Evolutionary conservation across 2,888 invertebrate genomes (phyloP), one percentile per base, ranked within the genome.

Genomic region (Phalera bucephala): DNA sequence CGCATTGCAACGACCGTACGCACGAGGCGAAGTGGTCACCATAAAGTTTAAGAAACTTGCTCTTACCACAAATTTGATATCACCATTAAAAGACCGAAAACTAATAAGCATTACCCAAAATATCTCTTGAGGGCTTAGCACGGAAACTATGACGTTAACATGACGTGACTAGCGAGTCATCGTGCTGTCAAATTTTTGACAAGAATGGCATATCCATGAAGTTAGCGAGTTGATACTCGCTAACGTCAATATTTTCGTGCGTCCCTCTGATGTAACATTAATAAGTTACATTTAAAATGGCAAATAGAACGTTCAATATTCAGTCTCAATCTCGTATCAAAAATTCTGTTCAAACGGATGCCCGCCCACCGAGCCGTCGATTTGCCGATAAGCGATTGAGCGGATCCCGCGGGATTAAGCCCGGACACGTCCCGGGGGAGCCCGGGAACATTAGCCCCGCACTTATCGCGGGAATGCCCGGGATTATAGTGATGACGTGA

Each of bases 311-410:
- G 21, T 14, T 14, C 14, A 14, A 14, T 6, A 27, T 27, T 27
- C 27, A 27, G 27, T 14, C 14, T 27, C 27, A 27, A 27, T 27
- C 14, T 26, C 13, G 27, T 3, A 14, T 27, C 27, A 21, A 15
- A 21, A 34, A 22, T 22, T 27, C 36, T 31, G 33, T 12, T 39
- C 13, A 21, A 9, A 37, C 39, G 29, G 37, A 44, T 17, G n/a
- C 17, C 36, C 28, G 27, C 12, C 40, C 31, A 36, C 26, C 28
- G 12, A 40, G 28, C 36, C 41, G 55, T 37, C 48, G 50, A 60
- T 60, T 57, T 54, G 60, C 51, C 54, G 60, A 57, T 60, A 57
- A 51, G 45, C 49, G 44, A 47, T 44, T 42, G 52, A 49, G 44
- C 36, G 29, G 41, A 45, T 51, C 55, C 43, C 49, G 23, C 23